Evolutionary conservation across 64 coral and sea anemone genomes (phyloP), one percentile per base, ranked within the genome.

Genomic region (Montipora efflorescens): DNA sequence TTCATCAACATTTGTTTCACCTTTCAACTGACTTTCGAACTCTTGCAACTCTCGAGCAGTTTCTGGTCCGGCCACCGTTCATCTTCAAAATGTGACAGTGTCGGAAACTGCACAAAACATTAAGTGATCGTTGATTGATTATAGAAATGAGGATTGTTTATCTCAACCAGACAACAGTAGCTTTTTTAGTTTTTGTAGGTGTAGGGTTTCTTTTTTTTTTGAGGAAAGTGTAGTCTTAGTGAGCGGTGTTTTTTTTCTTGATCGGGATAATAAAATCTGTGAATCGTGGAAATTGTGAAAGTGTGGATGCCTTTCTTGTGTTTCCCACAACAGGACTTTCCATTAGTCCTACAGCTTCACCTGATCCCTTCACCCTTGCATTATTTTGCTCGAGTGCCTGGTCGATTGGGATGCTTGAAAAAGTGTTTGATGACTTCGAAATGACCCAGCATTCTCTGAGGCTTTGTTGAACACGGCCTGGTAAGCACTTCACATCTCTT

Each of bases 381-480:
- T 93, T 93, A 8, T 93, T 69, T 43, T 93, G 91, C 47, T 93
- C 91, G 44, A 78, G 79, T 4, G 78, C 69, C 45, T 91, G 90
- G 47, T 93, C 82, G 2, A 93, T 78, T 14, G 81, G 81, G 5
- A 87, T 87, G 8, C 20, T 3, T 7, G 73, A 93, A 48, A 87
- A 44, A 57, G 4, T 12, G 12, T 82, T 91, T 2, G 6, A 8
- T 2, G 8, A 86, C 43, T 23, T 47, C 3, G 47, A 66, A 77
- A 48, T 61, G 25, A 19, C 51, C 80, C 72, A 47, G 36, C 19
- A 92, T 23, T 92, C 15, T 53, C 82, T 59, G 53, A 92, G 59
- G 5, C 6, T 23, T 8, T 84, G 68, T 83, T 74, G 47, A 11
- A 83, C 21, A 0, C 2, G 10, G 20, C 64, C 67, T 8, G 79